Conservation (phyloP, 2,113 vertebrate genomes). For the Actenoides hombroni region DNA sequence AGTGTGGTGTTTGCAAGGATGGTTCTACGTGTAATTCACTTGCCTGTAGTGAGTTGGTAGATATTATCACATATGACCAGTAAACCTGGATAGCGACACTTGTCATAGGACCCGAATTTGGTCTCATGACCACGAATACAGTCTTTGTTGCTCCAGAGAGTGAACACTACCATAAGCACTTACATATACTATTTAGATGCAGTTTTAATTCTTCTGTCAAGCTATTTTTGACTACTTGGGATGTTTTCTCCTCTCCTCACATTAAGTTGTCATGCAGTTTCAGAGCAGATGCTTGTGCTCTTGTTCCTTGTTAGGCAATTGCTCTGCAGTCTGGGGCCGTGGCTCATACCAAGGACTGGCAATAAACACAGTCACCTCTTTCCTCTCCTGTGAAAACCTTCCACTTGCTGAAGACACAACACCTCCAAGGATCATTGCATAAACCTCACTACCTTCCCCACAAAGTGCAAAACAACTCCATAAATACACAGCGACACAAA, state of each 20-base stretch:
- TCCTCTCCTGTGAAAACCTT: not conserved
- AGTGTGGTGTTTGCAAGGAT: not conserved
- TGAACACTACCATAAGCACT: not conserved
- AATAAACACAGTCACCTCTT: not conserved
- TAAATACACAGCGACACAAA: not conserved
- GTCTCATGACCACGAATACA: not conserved
- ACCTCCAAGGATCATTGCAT: not conserved
- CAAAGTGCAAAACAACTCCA: not conserved
- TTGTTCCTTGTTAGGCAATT: not conserved
- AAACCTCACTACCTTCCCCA: not conserved
- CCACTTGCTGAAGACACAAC: accelerated
- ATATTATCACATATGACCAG: too few species aligned
- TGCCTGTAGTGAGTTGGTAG: not conserved
- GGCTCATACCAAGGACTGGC: not conserved
- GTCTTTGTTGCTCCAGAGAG: not conserved
- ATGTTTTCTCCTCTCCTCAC: not conserved
- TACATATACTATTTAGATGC: accelerated
- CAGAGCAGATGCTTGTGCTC: not conserved
- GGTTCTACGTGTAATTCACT: not conserved
- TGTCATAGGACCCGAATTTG: not conserved
- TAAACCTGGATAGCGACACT: accelerated
- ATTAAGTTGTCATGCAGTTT: not conserved
- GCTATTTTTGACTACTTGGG: not conserved
- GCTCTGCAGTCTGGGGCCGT: not conserved
- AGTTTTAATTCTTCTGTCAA: not conserved